phyloP scores from a whole-genome alignment of 2,113 vertebrate species.

The Cyprinodon tularosa region DNA sequence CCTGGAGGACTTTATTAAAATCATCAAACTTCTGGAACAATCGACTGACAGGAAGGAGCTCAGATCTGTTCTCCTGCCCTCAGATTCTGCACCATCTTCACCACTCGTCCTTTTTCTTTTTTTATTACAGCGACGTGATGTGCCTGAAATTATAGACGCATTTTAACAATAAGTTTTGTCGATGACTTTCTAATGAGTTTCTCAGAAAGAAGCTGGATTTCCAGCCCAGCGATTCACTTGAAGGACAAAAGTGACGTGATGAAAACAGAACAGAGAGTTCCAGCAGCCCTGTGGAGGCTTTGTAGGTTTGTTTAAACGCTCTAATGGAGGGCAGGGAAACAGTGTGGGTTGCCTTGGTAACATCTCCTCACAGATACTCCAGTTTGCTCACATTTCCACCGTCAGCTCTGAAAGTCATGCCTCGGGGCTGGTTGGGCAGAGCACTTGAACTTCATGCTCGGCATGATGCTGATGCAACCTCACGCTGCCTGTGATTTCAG shows the following conservation, averaged over 20 bases:
- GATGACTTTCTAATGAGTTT: no score
- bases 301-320: not conserved
- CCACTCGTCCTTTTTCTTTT: no score
- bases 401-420: slow-evolving; percentile 52
- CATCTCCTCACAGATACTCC: slow-evolving; percentile 31
- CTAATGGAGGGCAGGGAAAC: not conserved
- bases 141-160: no score
- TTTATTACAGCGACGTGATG: no score
- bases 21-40: no score
- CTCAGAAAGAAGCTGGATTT: not conserved
- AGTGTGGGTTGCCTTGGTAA: slow-evolving; percentile 21
- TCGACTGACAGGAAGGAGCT: no score
- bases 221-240: not conserved
- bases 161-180: no score
- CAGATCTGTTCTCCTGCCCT: no score
- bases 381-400: slow-evolving; percentile 31
- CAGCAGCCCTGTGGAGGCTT: not conserved
- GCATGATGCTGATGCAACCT: slow-evolving; percentile 57
- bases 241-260: not conserved
- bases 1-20: no score
- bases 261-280: not conserved
- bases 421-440: slow-evolving; percentile 42
- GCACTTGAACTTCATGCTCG: slow-evolving; percentile 59
- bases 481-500: slow-evolving; percentile 30
- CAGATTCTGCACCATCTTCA: not conserved